phyloP scores from a whole-genome alignment of 1,140 invertebrate species.

The Drosophila nigrodunni region DNA sequence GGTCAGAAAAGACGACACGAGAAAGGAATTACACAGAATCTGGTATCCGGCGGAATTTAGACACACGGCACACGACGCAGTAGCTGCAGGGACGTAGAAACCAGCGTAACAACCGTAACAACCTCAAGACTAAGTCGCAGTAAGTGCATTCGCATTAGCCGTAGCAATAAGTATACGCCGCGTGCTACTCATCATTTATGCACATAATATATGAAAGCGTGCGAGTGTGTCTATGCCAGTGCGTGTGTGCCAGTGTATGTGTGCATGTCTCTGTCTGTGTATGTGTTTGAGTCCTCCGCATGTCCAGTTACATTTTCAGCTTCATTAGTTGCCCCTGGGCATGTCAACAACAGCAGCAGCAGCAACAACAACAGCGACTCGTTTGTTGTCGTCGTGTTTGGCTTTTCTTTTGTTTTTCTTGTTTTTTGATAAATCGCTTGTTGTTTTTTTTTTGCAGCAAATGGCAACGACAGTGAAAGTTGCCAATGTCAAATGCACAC shows the following conservation, averaged over 20 bases:
- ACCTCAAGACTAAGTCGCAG: constrained; percentile 68
- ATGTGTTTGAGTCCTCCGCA: not conserved
- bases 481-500: constrained; percentile 45
- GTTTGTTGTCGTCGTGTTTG: constrained; percentile 20
- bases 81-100: constrained; percentile 5
- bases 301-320: constrained; percentile 32
- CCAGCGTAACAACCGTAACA: constrained; percentile 48
- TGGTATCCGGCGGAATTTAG: constrained; percentile 17
- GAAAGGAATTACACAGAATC: constrained; percentile 49
- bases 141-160: constrained; percentile 59
- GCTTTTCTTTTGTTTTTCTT: not conserved
- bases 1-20: constrained; percentile 30
- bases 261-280: not conserved
- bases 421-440: constrained; percentile 17
- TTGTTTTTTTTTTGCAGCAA: constrained; percentile 6
- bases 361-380: constrained; percentile 12
- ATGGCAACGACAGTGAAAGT: constrained; percentile 38
- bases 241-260: not conserved
- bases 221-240: too few species aligned
- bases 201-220: constrained; percentile 3
- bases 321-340: constrained; percentile 32
- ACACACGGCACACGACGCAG: constrained; percentile 7
- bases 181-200: constrained; percentile 25
- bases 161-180: constrained; percentile 63
- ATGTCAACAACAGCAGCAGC: constrained; percentile 19